A percentile compares a stretch with the other conserved stretches of the same genome.
Conservation (phyloP, 2,888 invertebrate genomes). For the Steinernema scapterisci region DNA sequence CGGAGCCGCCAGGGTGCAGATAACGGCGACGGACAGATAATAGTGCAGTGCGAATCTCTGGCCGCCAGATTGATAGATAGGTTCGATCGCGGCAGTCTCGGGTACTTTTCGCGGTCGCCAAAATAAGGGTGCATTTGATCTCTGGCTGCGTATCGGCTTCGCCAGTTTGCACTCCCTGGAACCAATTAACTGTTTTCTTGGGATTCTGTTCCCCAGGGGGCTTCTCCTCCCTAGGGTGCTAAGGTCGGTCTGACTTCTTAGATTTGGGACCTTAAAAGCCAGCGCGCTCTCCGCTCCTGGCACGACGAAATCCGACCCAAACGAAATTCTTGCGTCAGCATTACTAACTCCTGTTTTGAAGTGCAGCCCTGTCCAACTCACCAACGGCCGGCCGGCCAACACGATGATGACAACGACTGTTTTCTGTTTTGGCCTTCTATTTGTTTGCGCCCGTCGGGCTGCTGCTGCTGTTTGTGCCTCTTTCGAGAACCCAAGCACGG, state of each 20-base stretch:
- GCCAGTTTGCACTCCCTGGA: too few species aligned
- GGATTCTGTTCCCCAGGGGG: too few species aligned
- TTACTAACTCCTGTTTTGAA: constrained; percentile 5
- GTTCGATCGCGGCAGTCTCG: not conserved
- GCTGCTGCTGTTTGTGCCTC: not conserved
- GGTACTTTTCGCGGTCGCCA: too few species aligned
- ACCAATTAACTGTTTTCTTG: too few species aligned
- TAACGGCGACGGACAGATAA: not conserved
- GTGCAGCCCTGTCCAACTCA: not conserved
- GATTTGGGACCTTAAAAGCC: not conserved
- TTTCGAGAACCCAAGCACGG: not conserved
- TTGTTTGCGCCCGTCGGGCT: too few species aligned
- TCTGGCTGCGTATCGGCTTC: not conserved
- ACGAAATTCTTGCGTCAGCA: not conserved
- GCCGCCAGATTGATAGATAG: not conserved
- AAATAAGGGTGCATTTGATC: constrained; percentile 24
- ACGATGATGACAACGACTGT: too few species aligned
- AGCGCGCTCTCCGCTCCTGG: not conserved
- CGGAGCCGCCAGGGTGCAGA: constrained; percentile 4
- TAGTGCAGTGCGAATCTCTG: not conserved
- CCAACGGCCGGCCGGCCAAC: too few species aligned
- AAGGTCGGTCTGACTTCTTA: too few species aligned
- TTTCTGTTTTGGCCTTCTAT: not conserved
- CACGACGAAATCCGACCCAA: not conserved
- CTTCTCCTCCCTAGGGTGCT: too few species aligned